Evolutionary conservation across 2,797 vertebrate genomes (phyloP).

Genomic region (Brotula barbata): DNA sequence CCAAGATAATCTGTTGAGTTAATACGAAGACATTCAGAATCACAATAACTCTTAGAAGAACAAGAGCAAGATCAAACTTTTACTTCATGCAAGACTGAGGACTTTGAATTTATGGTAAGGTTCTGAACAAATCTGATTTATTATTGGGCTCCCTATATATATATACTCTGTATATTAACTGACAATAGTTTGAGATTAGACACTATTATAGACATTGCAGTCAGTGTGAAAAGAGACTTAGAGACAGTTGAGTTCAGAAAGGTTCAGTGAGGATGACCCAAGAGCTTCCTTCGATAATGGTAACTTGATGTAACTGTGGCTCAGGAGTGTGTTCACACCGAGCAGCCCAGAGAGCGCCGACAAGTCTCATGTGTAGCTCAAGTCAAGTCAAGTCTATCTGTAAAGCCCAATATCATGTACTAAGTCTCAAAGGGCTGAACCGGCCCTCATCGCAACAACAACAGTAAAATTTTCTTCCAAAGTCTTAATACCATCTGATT

Average conservation of each 20-base stretch:
- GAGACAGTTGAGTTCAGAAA: neutral
- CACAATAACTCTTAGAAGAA: constrained; percentile 4
- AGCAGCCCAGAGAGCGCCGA: neutral
- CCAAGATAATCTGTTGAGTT: constrained; percentile 5
- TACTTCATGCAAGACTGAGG: too few species aligned
- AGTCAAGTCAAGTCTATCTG: too few species aligned
- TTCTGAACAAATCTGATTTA: too few species aligned
- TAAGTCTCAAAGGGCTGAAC: too few species aligned
- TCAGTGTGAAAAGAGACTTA: neutral
- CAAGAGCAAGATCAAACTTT: neutral
- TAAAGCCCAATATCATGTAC: too few species aligned
- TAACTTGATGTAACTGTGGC: constrained; percentile 1
- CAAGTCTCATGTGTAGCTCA: too few species aligned
- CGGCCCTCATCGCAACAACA: too few species aligned
- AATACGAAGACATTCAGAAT: constrained; percentile 9
- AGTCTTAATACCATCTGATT: too few species aligned
- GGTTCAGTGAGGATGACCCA: neutral
- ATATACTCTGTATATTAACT: neutral
- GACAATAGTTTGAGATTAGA: neutral
- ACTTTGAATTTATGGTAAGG: too few species aligned
- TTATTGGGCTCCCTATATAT: neutral
- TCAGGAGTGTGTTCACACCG: constrained; percentile 1
- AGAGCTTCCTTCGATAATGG: neutral
- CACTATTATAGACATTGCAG: neutral
- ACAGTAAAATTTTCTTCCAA: too few species aligned